Evolutionary conservation across 64 coral and sea anemone genomes (phyloP).

Genomic region (Orbicella faveolata): DNA sequence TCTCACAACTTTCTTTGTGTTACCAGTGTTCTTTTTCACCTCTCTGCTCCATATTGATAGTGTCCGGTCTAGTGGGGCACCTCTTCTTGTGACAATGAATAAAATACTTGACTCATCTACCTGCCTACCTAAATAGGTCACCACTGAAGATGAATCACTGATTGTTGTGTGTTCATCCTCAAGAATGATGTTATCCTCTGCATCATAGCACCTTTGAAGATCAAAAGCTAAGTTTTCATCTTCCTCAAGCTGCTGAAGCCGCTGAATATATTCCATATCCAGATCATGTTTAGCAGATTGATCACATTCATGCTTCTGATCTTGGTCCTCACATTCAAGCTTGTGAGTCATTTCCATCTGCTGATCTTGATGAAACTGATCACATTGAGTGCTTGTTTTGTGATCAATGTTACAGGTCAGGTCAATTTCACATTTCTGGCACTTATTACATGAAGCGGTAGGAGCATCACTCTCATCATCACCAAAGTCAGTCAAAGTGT

Average conservation of each 20-base stretch:
- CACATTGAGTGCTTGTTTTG: conserved; percentile 22
- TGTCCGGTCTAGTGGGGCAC: conserved; percentile 8
- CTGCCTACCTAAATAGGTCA: not conserved
- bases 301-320: not conserved
- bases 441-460: no score
- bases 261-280: not conserved
- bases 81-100: conserved; percentile 38
- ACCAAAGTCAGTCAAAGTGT: not conserved
- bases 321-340: not conserved
- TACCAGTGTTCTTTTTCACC: not conserved
- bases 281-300: conserved; percentile 10
- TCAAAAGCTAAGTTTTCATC: conserved; percentile 24
- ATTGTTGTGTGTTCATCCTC: not conserved
- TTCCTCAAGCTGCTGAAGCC: not conserved
- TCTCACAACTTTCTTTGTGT: not conserved
- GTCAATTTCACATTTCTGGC: conserved; percentile 8
- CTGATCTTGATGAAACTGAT: not conserved
- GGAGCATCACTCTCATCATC: no score
- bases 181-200: not conserved
- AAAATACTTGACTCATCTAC: conserved; percentile 1
- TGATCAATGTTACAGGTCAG: not conserved
- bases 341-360: not conserved
- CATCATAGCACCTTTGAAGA: conserved; percentile 19
- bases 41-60: conserved; percentile 47
- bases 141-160: conserved; percentile 14